Conservation (phyloP, 2,888 invertebrate species). For the Drosophila limbata region DNA sequence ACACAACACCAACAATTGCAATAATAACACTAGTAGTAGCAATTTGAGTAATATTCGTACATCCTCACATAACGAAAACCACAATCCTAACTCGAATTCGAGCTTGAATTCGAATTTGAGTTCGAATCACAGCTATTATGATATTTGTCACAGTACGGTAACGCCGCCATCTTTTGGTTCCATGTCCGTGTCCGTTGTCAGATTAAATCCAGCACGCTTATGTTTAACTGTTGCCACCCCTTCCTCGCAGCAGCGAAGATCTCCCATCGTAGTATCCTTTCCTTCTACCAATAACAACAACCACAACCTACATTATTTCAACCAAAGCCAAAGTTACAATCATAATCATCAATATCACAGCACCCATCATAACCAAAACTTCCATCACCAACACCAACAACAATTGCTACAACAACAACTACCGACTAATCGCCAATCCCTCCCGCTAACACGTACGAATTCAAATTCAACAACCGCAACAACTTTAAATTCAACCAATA, state of each 20-base stretch:
- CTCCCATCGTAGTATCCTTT: slow-evolving; percentile 56
- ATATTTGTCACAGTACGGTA: slow-evolving; percentile 52
- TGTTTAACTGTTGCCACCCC: slow-evolving; percentile 68
- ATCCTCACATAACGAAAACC: slow-evolving; percentile 42
- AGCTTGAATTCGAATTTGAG: slow-evolving; percentile 17
- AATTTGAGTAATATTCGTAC: slow-evolving; percentile 35
- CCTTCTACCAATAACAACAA: slow-evolving; percentile 38
- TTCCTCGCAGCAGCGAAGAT: slow-evolving; percentile 40
- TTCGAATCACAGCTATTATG: slow-evolving; percentile 54
- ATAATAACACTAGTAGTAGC: slow-evolving; percentile 39
- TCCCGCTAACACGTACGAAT: slow-evolving; percentile 84
- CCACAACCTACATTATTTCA: slow-evolving; percentile 38
- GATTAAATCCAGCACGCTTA: slow-evolving; percentile 73
- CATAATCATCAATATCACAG: slow-evolving; percentile 57
- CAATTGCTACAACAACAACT: slow-evolving; percentile 68
- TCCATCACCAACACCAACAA: slow-evolving; percentile 49
- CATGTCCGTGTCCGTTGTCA: slow-evolving; percentile 74
- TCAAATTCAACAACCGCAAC: slow-evolving; percentile 85
- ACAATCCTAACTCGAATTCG: slow-evolving; percentile 37
- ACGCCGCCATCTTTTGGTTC: slow-evolving; percentile 59
- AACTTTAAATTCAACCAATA: slow-evolving; percentile 83
- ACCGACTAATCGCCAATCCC: slow-evolving; percentile 83
- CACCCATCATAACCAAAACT: slow-evolving; percentile 50
- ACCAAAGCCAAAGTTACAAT: slow-evolving; percentile 35
- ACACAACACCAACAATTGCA: slow-evolving; percentile 42